Percentiles rank a stretch among this genome's conserved stretches.
These are phyloP conservation scores for Chloropsis cyanopogon DNA, from an alignment of 2,113 vertebrate genomes.

Conservation along the genomic window DNA sequence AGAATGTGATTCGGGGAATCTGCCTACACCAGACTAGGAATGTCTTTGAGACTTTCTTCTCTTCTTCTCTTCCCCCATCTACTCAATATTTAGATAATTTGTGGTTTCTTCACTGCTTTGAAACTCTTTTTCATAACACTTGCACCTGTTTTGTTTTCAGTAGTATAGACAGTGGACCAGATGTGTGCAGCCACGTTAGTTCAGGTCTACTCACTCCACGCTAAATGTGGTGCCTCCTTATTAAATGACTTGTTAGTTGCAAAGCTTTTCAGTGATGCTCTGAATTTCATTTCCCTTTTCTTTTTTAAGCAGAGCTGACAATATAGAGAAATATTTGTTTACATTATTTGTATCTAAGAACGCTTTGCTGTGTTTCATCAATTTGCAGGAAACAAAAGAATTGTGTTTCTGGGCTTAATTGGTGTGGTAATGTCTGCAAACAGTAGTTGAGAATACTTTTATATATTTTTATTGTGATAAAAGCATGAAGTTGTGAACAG, in stretches of 20 bases:
- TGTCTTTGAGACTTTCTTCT: slow-evolving; percentile 27
- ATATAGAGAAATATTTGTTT: background rate
- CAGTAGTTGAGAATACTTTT: background rate
- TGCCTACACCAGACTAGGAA: slow-evolving; percentile 57
- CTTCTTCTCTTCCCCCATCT: slow-evolving; percentile 22
- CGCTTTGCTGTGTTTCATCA: background rate
- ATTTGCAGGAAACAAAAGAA: background rate
- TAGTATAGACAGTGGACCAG: background rate
- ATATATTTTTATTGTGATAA: background rate
- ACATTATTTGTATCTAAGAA: background rate
- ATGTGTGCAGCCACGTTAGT: background rate
- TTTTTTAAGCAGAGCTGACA: background rate
- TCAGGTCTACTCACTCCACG: background rate
- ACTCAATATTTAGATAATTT: slow-evolving; percentile 36
- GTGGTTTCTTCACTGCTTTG: slow-evolving; percentile 30
- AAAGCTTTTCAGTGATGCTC: background rate
- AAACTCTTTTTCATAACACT: slow-evolving; percentile 13
- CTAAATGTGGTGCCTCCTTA: background rate
- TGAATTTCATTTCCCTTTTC: slow-evolving; percentile 4
- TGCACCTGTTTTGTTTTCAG: slow-evolving; percentile 51
- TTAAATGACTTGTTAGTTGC: background rate
- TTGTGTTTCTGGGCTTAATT: background rate
- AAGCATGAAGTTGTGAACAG: background rate
- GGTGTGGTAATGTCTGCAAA: background rate
- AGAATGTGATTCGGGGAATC: slow-evolving; percentile 55